These are phyloP conservation scores for Pinctada fucata DNA, from an alignment of 2,888 invertebrate genomes.

Conservation along the genomic window DNA sequence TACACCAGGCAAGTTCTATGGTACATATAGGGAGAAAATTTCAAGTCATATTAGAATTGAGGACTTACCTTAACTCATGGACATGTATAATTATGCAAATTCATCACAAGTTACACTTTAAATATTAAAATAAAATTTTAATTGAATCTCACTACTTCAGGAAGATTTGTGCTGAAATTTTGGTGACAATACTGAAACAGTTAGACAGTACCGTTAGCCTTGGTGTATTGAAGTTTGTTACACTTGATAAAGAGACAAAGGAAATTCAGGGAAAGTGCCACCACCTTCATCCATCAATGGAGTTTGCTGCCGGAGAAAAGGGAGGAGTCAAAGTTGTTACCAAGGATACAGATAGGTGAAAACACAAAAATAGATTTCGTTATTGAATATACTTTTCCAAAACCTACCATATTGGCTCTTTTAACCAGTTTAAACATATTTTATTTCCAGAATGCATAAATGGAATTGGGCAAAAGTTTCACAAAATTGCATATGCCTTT, in stretches of 20 bases:
- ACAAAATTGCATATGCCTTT: no score
- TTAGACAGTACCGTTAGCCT: constrained; percentile 43
- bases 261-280: constrained; percentile 13
- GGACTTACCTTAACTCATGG: no score
- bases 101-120: no score
- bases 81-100: no score
- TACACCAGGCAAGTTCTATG: no score
- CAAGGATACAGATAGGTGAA: neutral
- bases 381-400: neutral
- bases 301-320: constrained; percentile 46
- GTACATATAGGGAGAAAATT: no score
- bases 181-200: constrained; percentile 52
- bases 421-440: no score
- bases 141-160: neutral
- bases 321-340: constrained; percentile 49
- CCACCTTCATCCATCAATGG: constrained; percentile 43
- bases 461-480: no score
- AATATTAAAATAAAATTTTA: no score
- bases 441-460: no score
- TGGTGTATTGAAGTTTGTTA: constrained; percentile 33
- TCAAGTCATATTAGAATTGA: no score
- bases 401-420: neutral
- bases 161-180: neutral
- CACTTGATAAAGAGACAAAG: neutral
- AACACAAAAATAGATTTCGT: no score